Percentiles rank a stretch among this genome's conserved stretches.
phyloP scores from a whole-genome alignment of 2,797 vertebrate species.

The Liparis tanakae region DNA sequence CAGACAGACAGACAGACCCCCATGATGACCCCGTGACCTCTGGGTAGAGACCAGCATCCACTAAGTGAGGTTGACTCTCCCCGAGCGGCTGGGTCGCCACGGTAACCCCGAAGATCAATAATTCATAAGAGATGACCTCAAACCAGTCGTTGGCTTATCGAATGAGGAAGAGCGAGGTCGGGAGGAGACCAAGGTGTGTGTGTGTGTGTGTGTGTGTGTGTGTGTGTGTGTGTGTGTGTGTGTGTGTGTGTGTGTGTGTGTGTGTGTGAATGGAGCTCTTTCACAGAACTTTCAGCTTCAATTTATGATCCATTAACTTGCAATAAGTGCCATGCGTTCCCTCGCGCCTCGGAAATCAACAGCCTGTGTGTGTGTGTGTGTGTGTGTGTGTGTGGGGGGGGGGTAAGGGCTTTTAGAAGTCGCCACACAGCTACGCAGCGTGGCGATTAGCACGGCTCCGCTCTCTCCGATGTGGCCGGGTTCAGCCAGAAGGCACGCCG shows the following conservation, averaged over 20 bases:
- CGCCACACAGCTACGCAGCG: too few species aligned
- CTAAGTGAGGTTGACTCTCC: constrained; percentile 50
- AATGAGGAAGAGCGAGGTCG: constrained; percentile 54
- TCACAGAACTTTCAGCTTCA: constrained; percentile 64
- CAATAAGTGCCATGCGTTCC: constrained; percentile 62
- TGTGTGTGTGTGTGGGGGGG: too few species aligned
- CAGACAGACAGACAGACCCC: too few species aligned
- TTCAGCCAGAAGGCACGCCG: too few species aligned
- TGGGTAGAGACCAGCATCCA: constrained; percentile 30
- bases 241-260: constrained; percentile 24
- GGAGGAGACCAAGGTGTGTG: constrained; percentile 11
- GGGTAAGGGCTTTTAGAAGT: too few species aligned
- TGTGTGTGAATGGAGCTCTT: constrained; percentile 46
- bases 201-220: too few species aligned
- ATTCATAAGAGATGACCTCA: constrained; percentile 76
- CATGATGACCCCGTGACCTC: too few species aligned
- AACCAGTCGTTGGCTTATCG: constrained; percentile 53
- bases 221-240: constrained; percentile 26
- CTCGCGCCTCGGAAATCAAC: constrained; percentile 50
- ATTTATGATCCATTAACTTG: constrained; percentile 74
- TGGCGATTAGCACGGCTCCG: constrained; percentile 48
- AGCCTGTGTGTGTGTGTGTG: background rate
- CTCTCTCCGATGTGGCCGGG: constrained; percentile 55
- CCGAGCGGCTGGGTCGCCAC: background rate
- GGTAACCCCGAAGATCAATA: constrained; percentile 38